Percentiles rank a stretch among this genome's conserved stretches.
Conservation (phyloP, 1,140 invertebrate genomes). For the Eciton burchellii region DNA sequence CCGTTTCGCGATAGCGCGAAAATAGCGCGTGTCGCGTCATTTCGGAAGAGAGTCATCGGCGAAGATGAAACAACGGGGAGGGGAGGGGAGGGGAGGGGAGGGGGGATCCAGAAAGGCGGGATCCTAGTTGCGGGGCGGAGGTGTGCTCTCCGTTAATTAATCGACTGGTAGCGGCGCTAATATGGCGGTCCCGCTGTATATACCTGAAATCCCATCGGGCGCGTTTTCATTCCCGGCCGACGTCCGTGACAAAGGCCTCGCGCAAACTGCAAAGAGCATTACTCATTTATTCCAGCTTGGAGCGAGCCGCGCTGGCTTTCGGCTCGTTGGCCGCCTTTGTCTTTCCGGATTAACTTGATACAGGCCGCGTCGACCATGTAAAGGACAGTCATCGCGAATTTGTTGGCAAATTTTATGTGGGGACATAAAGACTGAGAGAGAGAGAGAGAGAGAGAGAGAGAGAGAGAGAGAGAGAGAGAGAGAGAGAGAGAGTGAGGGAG, state of each 20-base stretch:
- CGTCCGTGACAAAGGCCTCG: constrained; percentile 44
- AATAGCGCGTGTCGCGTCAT: too few species aligned
- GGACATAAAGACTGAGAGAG: constrained; percentile 25
- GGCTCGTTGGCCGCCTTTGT: constrained; percentile 50
- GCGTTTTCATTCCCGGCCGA: constrained; percentile 48
- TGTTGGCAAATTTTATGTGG: constrained; percentile 56
- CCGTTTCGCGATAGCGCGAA: too few species aligned
- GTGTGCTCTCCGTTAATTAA: constrained; percentile 42
- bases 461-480: neutral
- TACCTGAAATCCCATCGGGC: constrained; percentile 50
- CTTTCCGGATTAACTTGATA: constrained; percentile 60
- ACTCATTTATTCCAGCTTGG: constrained; percentile 56
- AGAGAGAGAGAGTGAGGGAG: neutral
- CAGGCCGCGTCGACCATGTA: constrained; percentile 52
- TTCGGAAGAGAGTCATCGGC: neutral
- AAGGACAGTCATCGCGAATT: constrained; percentile 59
- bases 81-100: too few species aligned
- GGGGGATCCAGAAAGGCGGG: too few species aligned
- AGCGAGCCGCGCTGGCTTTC: constrained; percentile 32
- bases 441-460: constrained; percentile 4
- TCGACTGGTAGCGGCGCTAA: constrained; percentile 43
- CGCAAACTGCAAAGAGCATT: constrained; percentile 60
- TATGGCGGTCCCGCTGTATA: constrained; percentile 17
- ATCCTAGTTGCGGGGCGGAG: neutral
- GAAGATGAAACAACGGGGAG: neutral